A percentile compares a stretch with the other conserved stretches of the same genome.
phyloP scores from a whole-genome alignment of 2,888 invertebrate species.

The Tridacna gigas region DNA sequence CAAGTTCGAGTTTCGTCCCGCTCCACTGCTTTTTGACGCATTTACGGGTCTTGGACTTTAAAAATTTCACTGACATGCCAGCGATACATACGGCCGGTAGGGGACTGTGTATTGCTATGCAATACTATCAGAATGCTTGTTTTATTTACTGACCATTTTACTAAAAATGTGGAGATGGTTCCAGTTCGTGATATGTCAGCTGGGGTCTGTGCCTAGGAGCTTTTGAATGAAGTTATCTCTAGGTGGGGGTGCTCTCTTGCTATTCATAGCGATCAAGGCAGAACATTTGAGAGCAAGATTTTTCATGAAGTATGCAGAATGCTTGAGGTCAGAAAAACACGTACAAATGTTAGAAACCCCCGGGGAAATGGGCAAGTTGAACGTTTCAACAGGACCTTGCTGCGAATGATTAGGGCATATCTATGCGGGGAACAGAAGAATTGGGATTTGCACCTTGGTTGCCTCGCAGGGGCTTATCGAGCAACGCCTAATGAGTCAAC shows the following conservation, averaged over 20 bases:
- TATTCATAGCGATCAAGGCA: conserved; percentile 45
- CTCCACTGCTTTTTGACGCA: too few species aligned
- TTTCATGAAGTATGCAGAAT: conserved; percentile 36
- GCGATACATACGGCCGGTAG: too few species aligned
- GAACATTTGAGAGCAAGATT: conserved; percentile 45
- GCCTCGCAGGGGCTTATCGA: conserved; percentile 56
- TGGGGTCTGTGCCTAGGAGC: conserved; percentile 15
- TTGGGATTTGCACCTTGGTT: conserved; percentile 59
- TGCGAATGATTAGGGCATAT: conserved; percentile 59
- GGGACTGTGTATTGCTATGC: too few species aligned
- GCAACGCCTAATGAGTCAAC: conserved; percentile 51
- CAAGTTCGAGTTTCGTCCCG: too few species aligned
- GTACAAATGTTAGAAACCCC: conserved; percentile 48
- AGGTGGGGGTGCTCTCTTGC: conserved; percentile 39
- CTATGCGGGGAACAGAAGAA: conserved; percentile 40
- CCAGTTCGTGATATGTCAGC: conserved; percentile 17
- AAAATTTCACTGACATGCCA: too few species aligned
- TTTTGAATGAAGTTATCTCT: conserved; percentile 40
- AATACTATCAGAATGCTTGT: too few species aligned
- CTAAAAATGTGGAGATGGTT: conserved; percentile 26
- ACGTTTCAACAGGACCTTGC: conserved; percentile 52
- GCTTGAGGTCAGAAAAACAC: conserved; percentile 44
- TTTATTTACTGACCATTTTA: conserved; percentile 25
- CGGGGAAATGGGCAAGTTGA: conserved; percentile 55
- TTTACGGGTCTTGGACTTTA: too few species aligned